Conservation (phyloP, 92 coral and sea anemone species). For the Phymanthus crucifer region DNA sequence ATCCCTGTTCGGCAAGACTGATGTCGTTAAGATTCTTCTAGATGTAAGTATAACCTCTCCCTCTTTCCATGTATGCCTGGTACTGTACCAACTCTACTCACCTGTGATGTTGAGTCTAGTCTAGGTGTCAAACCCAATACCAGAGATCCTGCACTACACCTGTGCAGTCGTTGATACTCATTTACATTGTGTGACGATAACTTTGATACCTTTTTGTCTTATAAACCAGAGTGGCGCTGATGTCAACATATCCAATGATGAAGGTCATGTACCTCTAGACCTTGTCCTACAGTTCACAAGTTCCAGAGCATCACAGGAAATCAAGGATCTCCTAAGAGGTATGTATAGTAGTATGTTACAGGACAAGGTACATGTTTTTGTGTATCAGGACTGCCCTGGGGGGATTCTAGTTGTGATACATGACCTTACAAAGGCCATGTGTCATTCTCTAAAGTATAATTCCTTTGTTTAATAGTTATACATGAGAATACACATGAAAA, state of each 20-base stretch:
- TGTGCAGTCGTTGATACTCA: too few species aligned
- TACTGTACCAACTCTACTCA: too few species aligned
- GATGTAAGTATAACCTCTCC: conserved; percentile 61
- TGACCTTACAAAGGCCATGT: too few species aligned
- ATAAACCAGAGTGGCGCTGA: conserved; percentile 68
- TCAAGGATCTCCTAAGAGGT: conserved; percentile 92
- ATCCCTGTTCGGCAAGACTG: conserved; percentile 92
- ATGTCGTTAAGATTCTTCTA: conserved; percentile 77
- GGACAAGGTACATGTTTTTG: neutral
- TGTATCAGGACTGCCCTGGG: too few species aligned
- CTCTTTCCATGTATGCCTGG: neutral
- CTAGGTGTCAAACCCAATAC: too few species aligned
- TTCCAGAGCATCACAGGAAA: conserved; percentile 88
- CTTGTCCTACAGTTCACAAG: conserved; percentile 84
- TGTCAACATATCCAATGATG: conserved; percentile 69
- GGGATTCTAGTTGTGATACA: too few species aligned
- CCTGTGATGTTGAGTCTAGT: too few species aligned
- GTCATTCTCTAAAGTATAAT: too few species aligned
- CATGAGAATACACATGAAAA: too few species aligned
- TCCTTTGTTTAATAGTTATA: too few species aligned
- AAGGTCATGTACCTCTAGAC: conserved; percentile 88
- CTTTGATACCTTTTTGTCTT: neutral
- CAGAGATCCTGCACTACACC: too few species aligned
- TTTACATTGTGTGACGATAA: neutral
- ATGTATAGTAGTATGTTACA: neutral